Conservation (phyloP, 2,888 invertebrate genomes). For the Ormyrus rosae region DNA sequence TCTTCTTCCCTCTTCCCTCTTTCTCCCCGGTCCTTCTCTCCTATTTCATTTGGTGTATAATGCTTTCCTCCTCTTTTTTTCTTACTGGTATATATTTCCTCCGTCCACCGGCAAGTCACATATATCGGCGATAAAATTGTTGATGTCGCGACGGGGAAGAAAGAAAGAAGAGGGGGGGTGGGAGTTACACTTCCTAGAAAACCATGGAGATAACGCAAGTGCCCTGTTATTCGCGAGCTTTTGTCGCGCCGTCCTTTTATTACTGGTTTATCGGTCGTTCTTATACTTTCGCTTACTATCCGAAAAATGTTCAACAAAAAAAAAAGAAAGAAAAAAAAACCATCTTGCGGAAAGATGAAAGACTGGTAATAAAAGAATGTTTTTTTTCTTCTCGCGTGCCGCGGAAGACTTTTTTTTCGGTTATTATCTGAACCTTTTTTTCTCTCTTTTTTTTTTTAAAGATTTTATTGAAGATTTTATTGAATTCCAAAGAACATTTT, state of each 20-base stretch:
- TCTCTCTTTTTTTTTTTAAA: not conserved
- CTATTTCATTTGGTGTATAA: not conserved
- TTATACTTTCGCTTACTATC: conserved; percentile 18
- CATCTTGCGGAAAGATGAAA: not conserved
- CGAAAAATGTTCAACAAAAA: not conserved
- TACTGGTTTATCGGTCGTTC: conserved; percentile 40
- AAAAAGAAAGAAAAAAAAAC: not conserved
- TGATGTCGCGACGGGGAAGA: conserved; percentile 6
- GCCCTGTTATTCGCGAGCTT: conserved; percentile 39
- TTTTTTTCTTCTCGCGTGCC: not conserved
- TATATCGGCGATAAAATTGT: conserved; percentile 46
- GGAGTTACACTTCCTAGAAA: conserved; percentile 15
- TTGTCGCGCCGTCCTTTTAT: conserved; percentile 39
- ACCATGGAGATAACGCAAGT: conserved; percentile 7
- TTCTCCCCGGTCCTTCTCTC: not conserved
- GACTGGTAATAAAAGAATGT: conserved; percentile 7
- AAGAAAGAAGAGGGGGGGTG: not conserved
- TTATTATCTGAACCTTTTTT: not conserved
- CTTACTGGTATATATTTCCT: not conserved
- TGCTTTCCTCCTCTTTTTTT: conserved; percentile 10
- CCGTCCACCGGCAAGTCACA: conserved; percentile 2
- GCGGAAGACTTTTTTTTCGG: too few species aligned
- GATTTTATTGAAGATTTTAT: not conserved
- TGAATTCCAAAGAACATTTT: not conserved
- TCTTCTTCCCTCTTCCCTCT: not conserved